Conservation (phyloP, 2,797 vertebrate genomes). For the Malacoctenus gilli region DNA sequence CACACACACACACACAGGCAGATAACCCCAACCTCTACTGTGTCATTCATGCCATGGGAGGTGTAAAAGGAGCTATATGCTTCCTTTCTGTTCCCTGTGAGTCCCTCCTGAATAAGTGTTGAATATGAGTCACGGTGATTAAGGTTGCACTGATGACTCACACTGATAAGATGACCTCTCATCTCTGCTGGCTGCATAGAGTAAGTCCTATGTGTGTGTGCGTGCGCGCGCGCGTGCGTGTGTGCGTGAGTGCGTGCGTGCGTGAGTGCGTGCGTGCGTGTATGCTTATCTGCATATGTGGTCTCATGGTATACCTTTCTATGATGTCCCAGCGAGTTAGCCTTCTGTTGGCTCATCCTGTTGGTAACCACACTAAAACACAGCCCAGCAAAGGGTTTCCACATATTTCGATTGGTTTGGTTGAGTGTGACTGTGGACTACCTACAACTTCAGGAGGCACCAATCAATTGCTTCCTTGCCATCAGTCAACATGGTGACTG, state of each 20-base stretch:
- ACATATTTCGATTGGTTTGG: conserved; percentile 22
- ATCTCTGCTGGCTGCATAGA: conserved; percentile 26
- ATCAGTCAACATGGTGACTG: conserved; percentile 3
- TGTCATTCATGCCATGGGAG: conserved; percentile 50
- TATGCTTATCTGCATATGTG: conserved; percentile 17
- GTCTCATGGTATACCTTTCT: conserved; percentile 44
- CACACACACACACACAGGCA: conserved; percentile 13
- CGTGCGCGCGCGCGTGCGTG: conserved; percentile 3
- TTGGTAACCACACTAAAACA: conserved; percentile 35
- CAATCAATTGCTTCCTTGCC: neutral
- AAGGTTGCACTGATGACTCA: conserved; percentile 56
- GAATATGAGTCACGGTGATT: conserved; percentile 62
- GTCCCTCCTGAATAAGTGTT: conserved; percentile 41
- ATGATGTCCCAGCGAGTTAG: conserved; percentile 29
- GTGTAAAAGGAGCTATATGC: conserved; percentile 48
- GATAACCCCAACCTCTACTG: conserved; percentile 54
- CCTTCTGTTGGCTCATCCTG: conserved; percentile 32
- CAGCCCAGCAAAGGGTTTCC: conserved; percentile 8
- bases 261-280: conserved; percentile 5
- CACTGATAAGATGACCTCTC: conserved; percentile 52
- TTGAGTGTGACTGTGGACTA: conserved; percentile 1
- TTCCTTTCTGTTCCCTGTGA: conserved; percentile 39
- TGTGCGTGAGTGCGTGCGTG: conserved; percentile 1
- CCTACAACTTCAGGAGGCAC: conserved; percentile 14
- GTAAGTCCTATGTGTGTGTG: neutral